These are phyloP conservation scores for Helicoverpa assulta DNA, from an alignment of 2,888 invertebrate genomes.

Conservation along the genomic window DNA sequence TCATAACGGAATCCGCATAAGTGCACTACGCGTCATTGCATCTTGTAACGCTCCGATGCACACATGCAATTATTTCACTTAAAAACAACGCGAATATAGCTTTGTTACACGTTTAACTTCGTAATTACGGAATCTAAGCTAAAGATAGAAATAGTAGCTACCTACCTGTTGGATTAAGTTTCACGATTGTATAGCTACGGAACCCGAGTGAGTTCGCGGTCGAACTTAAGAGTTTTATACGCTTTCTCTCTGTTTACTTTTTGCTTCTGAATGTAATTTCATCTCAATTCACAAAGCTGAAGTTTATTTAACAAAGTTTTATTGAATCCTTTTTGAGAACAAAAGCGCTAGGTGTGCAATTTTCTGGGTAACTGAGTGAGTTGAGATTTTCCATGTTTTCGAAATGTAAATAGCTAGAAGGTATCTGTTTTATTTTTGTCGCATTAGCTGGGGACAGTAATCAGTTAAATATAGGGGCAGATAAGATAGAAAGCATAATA, in stretches of 20 bases:
- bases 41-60: constrained; percentile 68
- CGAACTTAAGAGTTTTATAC: constrained; percentile 12
- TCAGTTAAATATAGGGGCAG: constrained; percentile 15
- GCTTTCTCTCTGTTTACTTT: constrained; percentile 25
- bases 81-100: constrained; percentile 38
- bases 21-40: constrained; percentile 72
- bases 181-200: constrained; percentile 7
- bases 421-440: constrained; percentile 10
- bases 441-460: constrained; percentile 7
- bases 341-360: neutral
- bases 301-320: constrained; percentile 7
- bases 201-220: neutral
- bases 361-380: neutral
- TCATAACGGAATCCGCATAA: constrained; percentile 75
- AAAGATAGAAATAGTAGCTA: constrained; percentile 19
- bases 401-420: neutral
- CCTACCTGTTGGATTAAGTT: constrained; percentile 4
- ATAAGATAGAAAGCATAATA: constrained; percentile 36
- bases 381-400: neutral
- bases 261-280: constrained; percentile 17
- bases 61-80: constrained; percentile 51
- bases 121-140: constrained; percentile 14
- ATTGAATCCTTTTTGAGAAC: neutral
- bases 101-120: constrained; percentile 17
- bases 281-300: constrained; percentile 11